Evolutionary conservation across 2,113 vertebrate genomes (phyloP).

Genomic region (Aspidoscelis tigris): DNA sequence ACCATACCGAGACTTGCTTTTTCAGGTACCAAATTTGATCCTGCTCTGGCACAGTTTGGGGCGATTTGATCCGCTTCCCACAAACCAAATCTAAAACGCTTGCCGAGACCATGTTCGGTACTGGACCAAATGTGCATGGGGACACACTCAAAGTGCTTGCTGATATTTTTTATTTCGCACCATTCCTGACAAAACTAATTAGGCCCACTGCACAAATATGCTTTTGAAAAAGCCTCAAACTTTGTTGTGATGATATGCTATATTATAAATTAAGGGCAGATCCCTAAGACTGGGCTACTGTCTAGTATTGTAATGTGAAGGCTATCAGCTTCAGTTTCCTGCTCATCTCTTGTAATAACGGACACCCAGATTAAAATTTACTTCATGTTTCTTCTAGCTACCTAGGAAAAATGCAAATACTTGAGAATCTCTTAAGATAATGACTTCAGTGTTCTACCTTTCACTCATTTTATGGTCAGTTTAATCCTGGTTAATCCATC

Average conservation of each 20-base stretch:
- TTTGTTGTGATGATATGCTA: background rate
- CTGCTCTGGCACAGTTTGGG: no score
- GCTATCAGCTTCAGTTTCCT: background rate
- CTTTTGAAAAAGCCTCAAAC: background rate
- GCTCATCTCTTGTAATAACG: background rate
- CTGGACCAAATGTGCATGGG: no score
- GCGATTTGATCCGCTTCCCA: no score
- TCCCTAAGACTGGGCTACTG: background rate
- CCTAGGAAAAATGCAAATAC: background rate
- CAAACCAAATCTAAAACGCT: no score
- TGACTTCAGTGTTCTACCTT: background rate
- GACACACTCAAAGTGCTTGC: background rate
- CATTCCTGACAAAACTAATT: background rate
- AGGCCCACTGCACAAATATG: background rate
- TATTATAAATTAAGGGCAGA: background rate
- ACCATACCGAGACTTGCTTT: no score
- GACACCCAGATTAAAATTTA: background rate
- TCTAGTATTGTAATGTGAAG: background rate
- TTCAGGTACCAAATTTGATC: no score
- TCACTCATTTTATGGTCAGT: background rate
- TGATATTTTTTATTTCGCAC: conserved; percentile 7
- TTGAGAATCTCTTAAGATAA: background rate
- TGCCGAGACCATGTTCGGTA: no score
- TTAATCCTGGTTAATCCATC: background rate
- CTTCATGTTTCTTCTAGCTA: background rate